Base-by-base conservation (phyloP, 1,140 invertebrate genomes). In the Penaeus japonicus region DNA sequence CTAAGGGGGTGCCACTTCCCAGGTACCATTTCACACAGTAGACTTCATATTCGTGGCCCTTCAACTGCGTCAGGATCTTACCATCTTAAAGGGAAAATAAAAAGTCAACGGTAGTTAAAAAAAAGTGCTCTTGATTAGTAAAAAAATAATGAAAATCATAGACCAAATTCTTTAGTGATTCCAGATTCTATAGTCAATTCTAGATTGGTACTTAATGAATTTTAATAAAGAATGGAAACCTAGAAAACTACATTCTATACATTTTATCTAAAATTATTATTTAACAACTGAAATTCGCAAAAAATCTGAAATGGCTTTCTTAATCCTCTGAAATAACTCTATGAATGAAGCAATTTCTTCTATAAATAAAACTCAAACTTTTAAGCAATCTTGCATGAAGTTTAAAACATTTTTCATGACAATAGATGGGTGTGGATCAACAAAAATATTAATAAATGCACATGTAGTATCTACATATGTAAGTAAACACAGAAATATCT, bases 1-100 rank as follows among this genome's bases (percentile, higher is more conserved):
- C 27, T n/a, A 89, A 83, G 59, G 90, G 90, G 59, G 30, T 89
- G 1, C 32, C 77, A 18, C 81, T 73, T 12, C 73, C 84, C n/a
- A 59, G n/a, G 57, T 89, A 90, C 90, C 87, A 90, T 18, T 57
- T 62, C 35, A 90, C 20, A 73, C 84, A 89, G 81, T 90, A 90
- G 7, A 90, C 59, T 17, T 57, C 57, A 20, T n/a, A 47, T 30
- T 90, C 88, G 47, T 90, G 90, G 4, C 90, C 90, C 7, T 80
- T 57, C 18, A 89, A 73, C 20, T 89, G 79, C 15, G 35, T 84
- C 10, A 90, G 82, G 35, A 90, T 75, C 57, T 39, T 32, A 32
- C 90, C 87, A 89, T 59, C 90, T 90, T 57, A 5, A 53, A 70
- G 22, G 22, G 55, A 39, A 77, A 57, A 32, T 30, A 84, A 5